phyloP scores from a whole-genome alignment of 2,113 vertebrate species.

The Cygnus atratus region DNA sequence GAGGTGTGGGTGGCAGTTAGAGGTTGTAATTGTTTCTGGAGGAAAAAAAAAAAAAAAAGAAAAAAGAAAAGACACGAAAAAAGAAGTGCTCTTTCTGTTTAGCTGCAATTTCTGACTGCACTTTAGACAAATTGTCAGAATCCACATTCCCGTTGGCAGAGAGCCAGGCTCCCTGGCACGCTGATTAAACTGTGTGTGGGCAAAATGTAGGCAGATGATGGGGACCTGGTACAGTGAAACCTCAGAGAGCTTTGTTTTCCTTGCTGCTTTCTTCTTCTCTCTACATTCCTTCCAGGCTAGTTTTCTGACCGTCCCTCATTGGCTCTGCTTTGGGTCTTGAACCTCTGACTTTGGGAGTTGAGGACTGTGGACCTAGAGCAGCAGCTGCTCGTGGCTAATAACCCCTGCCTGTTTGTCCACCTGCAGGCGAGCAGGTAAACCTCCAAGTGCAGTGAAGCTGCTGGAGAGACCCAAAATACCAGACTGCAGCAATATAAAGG shows the following conservation, averaged over 20 bases:
- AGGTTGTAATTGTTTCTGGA: constrained; percentile 44
- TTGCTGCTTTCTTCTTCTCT: background rate
- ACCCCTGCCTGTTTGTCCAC: background rate
- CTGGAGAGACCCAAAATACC: background rate
- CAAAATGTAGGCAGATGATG: constrained; percentile 12
- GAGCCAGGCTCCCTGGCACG: background rate
- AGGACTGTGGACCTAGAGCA: background rate
- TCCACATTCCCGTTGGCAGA: background rate
- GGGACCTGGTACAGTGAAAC: background rate
- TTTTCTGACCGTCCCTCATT: background rate
- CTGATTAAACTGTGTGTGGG: constrained; percentile 14
- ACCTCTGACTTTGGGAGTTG: background rate
- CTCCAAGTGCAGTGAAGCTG: background rate
- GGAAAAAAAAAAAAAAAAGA: background rate
- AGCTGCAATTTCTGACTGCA: constrained; percentile 35
- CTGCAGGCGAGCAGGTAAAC: background rate
- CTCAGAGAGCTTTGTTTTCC: background rate
- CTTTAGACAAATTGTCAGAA: constrained; percentile 32
- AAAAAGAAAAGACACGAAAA: background rate
- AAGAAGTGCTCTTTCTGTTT: background rate
- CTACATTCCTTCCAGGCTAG: background rate
- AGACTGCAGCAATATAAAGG: background rate
- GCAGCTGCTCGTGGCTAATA: background rate
- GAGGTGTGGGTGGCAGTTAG: constrained; percentile 43
- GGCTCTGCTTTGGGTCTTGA: background rate